phyloP scores from a whole-genome alignment of 2,888 invertebrate species.

The Xanthorhoe designata region DNA sequence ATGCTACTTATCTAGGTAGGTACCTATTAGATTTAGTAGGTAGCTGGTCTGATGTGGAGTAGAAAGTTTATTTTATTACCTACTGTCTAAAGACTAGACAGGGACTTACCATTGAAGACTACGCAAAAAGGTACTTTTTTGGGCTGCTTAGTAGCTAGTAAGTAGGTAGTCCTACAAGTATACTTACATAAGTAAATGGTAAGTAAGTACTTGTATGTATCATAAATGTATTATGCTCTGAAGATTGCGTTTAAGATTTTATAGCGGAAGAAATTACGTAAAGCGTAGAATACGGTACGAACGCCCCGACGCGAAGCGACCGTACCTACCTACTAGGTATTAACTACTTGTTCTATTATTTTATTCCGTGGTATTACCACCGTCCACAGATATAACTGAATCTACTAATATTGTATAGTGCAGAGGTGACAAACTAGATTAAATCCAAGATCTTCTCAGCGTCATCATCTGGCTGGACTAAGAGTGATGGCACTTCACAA shows the following conservation, averaged over 20 bases:
- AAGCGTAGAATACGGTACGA: neutral
- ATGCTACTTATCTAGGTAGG: neutral
- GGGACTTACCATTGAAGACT: neutral
- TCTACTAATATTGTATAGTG: no score
- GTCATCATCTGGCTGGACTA: no score
- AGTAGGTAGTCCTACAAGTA: no score
- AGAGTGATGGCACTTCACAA: no score
- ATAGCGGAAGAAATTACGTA: constrained; percentile 23
- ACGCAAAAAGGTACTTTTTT: neutral
- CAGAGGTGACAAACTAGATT: no score
- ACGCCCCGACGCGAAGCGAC: no score
- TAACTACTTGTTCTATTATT: no score
- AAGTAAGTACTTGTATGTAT: constrained; percentile 12
- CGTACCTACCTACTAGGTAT: neutral
- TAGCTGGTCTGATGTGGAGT: neutral
- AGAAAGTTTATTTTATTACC: neutral
- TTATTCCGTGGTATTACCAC: no score
- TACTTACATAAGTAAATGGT: neutral
- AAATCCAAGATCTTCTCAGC: no score
- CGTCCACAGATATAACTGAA: no score
- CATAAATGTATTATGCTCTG: constrained; percentile 19
- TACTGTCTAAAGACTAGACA: neutral
- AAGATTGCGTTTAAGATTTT: constrained; percentile 20
- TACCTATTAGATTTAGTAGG: no score
- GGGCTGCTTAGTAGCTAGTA: neutral